Evolutionary conservation across 2,113 vertebrate genomes (phyloP).

Genomic region (Hydrolagus affinis): DNA sequence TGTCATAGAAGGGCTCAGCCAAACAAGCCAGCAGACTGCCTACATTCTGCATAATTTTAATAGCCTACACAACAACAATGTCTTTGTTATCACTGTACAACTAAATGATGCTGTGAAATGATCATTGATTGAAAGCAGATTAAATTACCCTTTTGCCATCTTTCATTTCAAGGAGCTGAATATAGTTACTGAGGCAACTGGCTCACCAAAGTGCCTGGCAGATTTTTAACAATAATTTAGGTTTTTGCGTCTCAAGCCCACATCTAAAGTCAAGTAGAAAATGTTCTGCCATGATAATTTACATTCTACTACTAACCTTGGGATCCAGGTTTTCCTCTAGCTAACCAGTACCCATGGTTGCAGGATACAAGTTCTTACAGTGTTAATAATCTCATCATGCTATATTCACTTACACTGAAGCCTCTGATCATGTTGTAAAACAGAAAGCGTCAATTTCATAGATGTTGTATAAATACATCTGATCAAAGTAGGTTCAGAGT

Average conservation of each 20-base stretch:
- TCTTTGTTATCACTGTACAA: background rate
- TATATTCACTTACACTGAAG: background rate
- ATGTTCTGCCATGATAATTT: background rate
- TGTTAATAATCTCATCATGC: background rate
- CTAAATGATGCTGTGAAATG: background rate
- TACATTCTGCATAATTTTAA: background rate
- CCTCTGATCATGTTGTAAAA: background rate
- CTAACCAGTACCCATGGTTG: background rate
- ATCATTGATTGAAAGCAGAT: background rate
- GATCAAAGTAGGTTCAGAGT: no score
- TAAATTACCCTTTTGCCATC: background rate
- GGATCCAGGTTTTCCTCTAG: background rate
- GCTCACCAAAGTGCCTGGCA: background rate
- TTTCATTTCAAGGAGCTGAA: background rate
- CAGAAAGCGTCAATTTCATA: background rate
- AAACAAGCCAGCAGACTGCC: no score
- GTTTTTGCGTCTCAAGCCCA: background rate
- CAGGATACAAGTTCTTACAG: no score
- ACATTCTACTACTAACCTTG: background rate
- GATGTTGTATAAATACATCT: no score
- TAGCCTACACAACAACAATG: background rate
- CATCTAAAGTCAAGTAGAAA: background rate
- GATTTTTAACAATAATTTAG: background rate
- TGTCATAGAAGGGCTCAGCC: background rate
- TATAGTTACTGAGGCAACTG: background rate